phyloP scores from a whole-genome alignment of 2,797 vertebrate genomes.

The Arremon brunneinucha region DNA sequence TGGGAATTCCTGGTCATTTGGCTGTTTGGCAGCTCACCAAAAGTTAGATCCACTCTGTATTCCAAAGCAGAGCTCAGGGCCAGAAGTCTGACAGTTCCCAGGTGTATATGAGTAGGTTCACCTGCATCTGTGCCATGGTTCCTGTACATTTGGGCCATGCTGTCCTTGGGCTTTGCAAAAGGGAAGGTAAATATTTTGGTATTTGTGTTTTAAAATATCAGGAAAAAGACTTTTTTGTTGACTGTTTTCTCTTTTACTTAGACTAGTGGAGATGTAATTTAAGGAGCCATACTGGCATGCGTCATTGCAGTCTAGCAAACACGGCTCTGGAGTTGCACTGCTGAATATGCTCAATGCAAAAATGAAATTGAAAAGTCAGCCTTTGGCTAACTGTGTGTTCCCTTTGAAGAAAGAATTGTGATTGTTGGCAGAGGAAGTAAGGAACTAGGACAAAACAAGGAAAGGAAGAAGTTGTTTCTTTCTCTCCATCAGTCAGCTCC shows the following conservation, averaged over 20 bases:
- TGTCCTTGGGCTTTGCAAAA: neutral
- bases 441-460: constrained; percentile 68
- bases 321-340: neutral
- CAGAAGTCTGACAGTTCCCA: neutral
- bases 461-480: constrained; percentile 62
- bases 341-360: constrained; percentile 2
- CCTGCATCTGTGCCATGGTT: neutral
- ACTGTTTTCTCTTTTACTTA: neutral
- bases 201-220: neutral
- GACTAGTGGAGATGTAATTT: neutral
- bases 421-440: constrained; percentile 73
- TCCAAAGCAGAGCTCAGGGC: neutral
- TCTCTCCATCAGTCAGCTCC: constrained; percentile 10
- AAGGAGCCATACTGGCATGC: neutral
- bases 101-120: neutral
- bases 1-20: neutral
- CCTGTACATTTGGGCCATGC: neutral
- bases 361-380: constrained; percentile 1
- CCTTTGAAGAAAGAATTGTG: constrained; percentile 65
- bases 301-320: neutral
- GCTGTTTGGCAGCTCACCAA: neutral
- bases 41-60: neutral
- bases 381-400: constrained; percentile 22
- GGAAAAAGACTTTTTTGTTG: neutral
- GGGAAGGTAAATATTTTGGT: neutral